Percentiles rank a stretch among this genome's conserved stretches.
These are phyloP conservation scores for Eospalax fontanierii DNA, from an alignment of 2,797 vertebrate genomes.

Conservation along the genomic window DNA sequence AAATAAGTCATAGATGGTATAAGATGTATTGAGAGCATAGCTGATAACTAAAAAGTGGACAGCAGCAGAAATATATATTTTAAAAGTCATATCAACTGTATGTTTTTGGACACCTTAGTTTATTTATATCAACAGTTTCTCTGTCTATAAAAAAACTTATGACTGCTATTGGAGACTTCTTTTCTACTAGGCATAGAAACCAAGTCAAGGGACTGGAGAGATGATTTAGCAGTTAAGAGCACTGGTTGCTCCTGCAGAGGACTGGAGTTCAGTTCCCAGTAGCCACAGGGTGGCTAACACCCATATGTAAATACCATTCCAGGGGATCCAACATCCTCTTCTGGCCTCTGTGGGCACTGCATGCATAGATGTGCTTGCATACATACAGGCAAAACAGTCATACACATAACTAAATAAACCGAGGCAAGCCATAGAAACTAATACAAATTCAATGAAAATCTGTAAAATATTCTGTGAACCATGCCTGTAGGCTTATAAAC, in stretches of 20 bases:
- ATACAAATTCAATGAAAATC: background rate
- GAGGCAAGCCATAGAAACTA: background rate
- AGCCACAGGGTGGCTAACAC: no score
- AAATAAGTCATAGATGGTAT: background rate
- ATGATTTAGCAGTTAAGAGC: no score
- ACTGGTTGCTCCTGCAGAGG: no score
- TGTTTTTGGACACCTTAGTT: slow-evolving; percentile 5
- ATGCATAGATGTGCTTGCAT: no score
- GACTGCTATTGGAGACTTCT: background rate
- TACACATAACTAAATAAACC: background rate
- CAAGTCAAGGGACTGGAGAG: background rate
- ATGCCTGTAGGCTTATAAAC: slow-evolving; percentile 16
- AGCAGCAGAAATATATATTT: slow-evolving; percentile 11
- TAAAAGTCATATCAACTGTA: background rate
- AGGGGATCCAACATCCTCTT: no score
- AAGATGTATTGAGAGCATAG: slow-evolving; percentile 43
- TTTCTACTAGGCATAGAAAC: slow-evolving; percentile 16
- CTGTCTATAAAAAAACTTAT: slow-evolving; percentile 45
- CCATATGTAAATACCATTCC: no score
- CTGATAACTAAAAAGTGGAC: slow-evolving; percentile 4
- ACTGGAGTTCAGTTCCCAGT: no score
- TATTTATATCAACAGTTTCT: slow-evolving; percentile 41
- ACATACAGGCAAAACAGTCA: no score
- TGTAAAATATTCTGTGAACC: background rate
- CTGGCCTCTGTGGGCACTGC: no score